Base-by-base conservation (phyloP, 2,888 invertebrate genomes). In the Syritta pipiens region DNA sequence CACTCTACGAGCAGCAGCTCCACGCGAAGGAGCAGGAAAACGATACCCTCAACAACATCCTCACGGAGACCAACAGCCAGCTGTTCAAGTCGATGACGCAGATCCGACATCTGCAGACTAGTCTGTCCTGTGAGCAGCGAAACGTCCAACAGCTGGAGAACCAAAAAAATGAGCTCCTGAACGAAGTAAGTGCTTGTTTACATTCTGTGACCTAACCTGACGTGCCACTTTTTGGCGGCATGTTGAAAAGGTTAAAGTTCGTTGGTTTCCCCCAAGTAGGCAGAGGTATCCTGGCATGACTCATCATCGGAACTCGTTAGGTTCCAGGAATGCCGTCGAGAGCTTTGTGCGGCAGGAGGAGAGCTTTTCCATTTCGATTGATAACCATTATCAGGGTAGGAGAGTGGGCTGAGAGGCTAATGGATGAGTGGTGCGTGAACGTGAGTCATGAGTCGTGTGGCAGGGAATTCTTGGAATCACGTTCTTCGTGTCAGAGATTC, bases 1-100 rank as follows among this genome's bases (percentile, higher is more conserved):
- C 62, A 0, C 49, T 83, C 0, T 63, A 85, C 17, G 82, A 84
- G 14, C 57, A 82, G 7, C 82, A 85, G 19, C 49, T 87, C 4
- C 51, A 59, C 1, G 48, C 40, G 3, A 86, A 86, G 55, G 83
- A 83, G 0, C 82, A 83, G 19, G 85, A 88, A 20, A 82, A 81
- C 5, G 82, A 83, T 1, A 77, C 83, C 0, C 48, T 87, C 5
- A 82, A 84, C 22, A 32, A 55, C 1, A 37, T 82, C 1, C 59
- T 84, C 0, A 6, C 14, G 0, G 82, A 85, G 48, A 85, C 82
- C 0, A 85, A 85, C 17, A 81, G 63, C 0, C 82, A 85, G 12
- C 74, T 87, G 0, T 82, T 83, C 22, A 81, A 76, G 4, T 76
- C 84, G 1, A 76, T 86, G 59, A 6, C 83, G 26, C 83, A 84